phyloP scores from a whole-genome alignment of 2,888 invertebrate species.

The Aquatica leii region DNA sequence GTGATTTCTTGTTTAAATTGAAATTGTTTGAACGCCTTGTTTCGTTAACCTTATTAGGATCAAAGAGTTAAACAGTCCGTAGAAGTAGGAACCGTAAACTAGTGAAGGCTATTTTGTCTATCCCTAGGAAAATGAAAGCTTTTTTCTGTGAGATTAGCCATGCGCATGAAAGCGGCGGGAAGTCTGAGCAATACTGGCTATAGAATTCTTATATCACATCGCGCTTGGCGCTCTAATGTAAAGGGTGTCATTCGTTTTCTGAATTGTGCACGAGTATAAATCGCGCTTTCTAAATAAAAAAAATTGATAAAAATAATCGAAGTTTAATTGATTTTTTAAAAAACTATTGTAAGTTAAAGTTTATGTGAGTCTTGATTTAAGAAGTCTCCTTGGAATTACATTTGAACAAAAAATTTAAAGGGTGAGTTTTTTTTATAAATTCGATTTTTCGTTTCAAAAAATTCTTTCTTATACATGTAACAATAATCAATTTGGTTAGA shows the following conservation, averaged over 20 bases:
- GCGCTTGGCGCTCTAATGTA: constrained; percentile 24
- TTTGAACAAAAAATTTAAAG: too few relatives aligned
- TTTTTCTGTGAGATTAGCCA: constrained; percentile 26
- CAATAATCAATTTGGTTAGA: too few relatives aligned
- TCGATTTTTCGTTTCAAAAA: too few relatives aligned
- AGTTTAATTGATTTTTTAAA: not conserved
- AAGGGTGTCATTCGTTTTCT: constrained; percentile 12
- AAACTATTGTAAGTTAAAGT: too few relatives aligned
- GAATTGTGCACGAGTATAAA: not conserved
- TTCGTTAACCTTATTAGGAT: constrained; percentile 27
- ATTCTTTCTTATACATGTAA: too few relatives aligned
- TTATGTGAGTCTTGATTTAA: too few relatives aligned
- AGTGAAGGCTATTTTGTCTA: constrained; percentile 26
- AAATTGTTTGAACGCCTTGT: constrained; percentile 10
- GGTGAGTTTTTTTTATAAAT: too few relatives aligned
- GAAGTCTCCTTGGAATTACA: too few relatives aligned
- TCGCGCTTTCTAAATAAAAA: not conserved
- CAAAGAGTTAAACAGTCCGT: constrained; percentile 31
- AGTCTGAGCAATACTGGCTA: constrained; percentile 31
- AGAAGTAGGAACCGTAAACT: constrained; percentile 30
- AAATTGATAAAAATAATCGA: too few relatives aligned
- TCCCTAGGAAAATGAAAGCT: constrained; percentile 27
- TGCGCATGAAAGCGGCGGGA: constrained; percentile 34
- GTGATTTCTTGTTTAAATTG: constrained; percentile 17
- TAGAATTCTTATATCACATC: constrained; percentile 32